A percentile compares a stretch with the other conserved stretches of the same genome.
Conservation (phyloP, 2,113 vertebrate genomes). For the Passer domesticus region DNA sequence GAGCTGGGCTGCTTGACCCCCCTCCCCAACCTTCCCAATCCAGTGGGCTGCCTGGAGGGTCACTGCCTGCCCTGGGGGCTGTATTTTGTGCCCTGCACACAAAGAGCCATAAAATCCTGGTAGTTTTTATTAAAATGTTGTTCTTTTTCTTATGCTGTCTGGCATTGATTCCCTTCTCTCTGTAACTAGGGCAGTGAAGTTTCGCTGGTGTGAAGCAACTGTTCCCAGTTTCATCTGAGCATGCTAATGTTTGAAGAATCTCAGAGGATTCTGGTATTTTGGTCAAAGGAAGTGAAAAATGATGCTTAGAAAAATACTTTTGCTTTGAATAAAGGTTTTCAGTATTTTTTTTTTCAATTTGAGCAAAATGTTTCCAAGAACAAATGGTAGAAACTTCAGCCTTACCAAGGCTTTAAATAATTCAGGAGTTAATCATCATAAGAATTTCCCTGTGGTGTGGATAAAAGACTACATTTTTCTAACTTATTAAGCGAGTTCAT, state of each 20-base stretch:
- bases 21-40: fast-evolving
- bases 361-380: background rate
- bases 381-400: background rate
- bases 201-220: background rate
- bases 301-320: background rate
- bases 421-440: background rate
- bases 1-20: background rate
- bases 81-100: background rate
- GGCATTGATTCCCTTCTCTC: background rate
- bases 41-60: background rate
- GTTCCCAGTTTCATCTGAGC: background rate
- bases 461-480: background rate
- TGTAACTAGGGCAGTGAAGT: background rate
- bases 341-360: background rate
- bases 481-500: background rate
- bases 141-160: background rate
- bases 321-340: background rate
- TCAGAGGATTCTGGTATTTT: background rate
- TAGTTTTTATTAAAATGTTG: background rate
- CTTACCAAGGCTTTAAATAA: constrained; percentile 1
- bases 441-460: constrained; percentile 11
- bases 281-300: background rate
- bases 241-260: background rate
- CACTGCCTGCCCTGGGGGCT: fast-evolving
- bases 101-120: background rate